phyloP scores from a whole-genome alignment of 2,113 vertebrate species.

The Rafetus swinhoei region DNA sequence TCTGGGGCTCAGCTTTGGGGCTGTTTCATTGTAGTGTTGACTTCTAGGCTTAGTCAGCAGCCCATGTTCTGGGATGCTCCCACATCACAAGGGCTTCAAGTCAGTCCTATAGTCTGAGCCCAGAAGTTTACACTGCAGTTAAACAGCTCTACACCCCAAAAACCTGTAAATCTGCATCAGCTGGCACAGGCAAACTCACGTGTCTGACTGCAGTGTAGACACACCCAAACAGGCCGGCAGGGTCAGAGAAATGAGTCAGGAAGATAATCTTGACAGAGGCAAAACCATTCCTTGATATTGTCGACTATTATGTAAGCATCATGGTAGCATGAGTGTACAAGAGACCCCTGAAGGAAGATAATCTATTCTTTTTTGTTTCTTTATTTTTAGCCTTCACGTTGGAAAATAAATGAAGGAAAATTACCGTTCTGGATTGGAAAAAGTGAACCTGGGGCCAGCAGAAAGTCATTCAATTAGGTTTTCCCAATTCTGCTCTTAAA shows the following conservation, averaged over 20 bases:
- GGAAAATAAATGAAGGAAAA: not conserved
- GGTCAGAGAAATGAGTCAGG: not conserved
- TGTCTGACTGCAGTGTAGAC: too few species aligned
- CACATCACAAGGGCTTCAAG: too few species aligned
- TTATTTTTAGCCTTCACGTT: not conserved
- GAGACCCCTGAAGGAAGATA: rapidly evolving
- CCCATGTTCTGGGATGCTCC: not conserved
- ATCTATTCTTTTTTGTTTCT: not conserved
- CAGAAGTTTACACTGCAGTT: not conserved
- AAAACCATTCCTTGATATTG: not conserved
- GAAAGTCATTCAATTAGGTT: not conserved
- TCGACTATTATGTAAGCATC: not conserved
- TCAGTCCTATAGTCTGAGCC: too few species aligned
- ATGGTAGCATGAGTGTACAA: not conserved
- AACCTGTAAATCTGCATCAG: too few species aligned
- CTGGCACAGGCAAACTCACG: too few species aligned
- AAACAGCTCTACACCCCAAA: not conserved
- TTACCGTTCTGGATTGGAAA: not conserved
- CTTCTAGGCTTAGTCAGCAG: not conserved
- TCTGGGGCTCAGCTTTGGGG: too few species aligned
- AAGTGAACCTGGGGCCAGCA: not conserved
- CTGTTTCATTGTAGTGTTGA: not conserved
- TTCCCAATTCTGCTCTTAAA: not conserved
- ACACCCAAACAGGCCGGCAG: too few species aligned
- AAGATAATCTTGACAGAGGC: not conserved